Evolutionary conservation across 2,888 invertebrate genomes (phyloP), one percentile per base, ranked within the genome.

Genomic region (Morpho helenor): DNA sequence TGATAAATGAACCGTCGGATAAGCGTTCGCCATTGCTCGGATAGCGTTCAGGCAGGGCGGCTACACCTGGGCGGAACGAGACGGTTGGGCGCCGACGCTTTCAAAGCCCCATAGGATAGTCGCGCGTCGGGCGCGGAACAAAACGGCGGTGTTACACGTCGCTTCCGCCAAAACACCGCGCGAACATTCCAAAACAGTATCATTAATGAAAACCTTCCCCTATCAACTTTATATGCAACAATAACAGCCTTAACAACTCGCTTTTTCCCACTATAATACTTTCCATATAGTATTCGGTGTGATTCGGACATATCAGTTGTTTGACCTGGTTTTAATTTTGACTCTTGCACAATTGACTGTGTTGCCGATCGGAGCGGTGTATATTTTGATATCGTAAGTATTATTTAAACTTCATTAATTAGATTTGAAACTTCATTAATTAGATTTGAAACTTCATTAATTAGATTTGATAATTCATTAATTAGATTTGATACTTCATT

Each of bases 301-400:
- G 63, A 59, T 62, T 60, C 65, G 71, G 66, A 67, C 64, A 68
- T 69, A 57, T 67, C 72, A 22, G 59, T 64, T 62, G 64, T 66
- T 67, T 84, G 86, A 84, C 84, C 85, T 76, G 82, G 70, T 85
- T 84, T 77, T 82, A 80, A 81, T 81, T 84, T 82, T 76, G 77
- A 80, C 74, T 76, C 75, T 83, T 82, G 78, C 83, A 84, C 83
- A 80, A 83, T 77, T 79, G 70, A 70, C 68, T 63, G 61, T 54
- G 64, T 67, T 66, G 64, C 56, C 52, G 60, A 53, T 56, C 65
- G 65, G 61, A 47, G 62, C 49, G 31, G 66, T 65, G 65, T 31
- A 31, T 16, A 66, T 68, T 72, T 68, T 64, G 64, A 66, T 60
- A 58, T 71, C 68, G 81, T 82, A 70, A 77, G 70, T 68, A 66